Evolutionary conservation across 2,113 vertebrate genomes (phyloP), one percentile per base, ranked within the genome.

Genomic region (Gymnocephalus cernua): DNA sequence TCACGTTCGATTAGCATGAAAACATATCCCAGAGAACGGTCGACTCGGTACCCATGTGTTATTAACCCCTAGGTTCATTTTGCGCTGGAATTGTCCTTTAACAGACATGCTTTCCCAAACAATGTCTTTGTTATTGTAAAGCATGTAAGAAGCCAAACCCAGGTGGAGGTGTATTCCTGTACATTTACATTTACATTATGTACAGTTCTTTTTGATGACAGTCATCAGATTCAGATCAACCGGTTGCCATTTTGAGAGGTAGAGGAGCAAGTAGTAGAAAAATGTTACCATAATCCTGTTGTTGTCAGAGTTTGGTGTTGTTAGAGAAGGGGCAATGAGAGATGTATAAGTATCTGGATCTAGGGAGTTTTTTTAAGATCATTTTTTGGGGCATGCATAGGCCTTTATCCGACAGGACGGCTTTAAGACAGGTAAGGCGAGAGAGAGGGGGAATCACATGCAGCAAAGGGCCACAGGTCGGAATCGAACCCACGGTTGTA

Each of bases 281-380:
- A 79, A 80, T 79, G 70, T 64, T 83, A 48, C 74, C 6, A 14
- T 23, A 3, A 29, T 51, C 16, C 27, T 76, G 32, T 59, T 68
- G 59, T 71, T 64, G 29, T 54, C 10, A 6, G 7, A 32, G 23
- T 80, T 0, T 32, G 61, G 19, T 32, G 45, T 53, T 74, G 58
- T 67, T 16, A 5, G 77, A 76, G 67, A 73, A 71, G 57, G 45
- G n/a, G 57, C 4, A 1, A 44, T 21, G 41, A 8, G 54, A 79
- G 57, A 57, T 50, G 62, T 57, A 84, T 63, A 27, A 50, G 21
- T 73, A 77, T 59, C 14, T 10, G 83, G 51, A 77, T 65, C 23
- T 67, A 14, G 74, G 58, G 32, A 32, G 6, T 32, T 32, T 32
- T 32, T 29, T 29, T 29, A 32, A 32, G 32, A 32, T 32, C 1